Evolutionary conservation across 2,113 vertebrate species (phyloP).

Genomic region (Hemicordylus capensis): DNA sequence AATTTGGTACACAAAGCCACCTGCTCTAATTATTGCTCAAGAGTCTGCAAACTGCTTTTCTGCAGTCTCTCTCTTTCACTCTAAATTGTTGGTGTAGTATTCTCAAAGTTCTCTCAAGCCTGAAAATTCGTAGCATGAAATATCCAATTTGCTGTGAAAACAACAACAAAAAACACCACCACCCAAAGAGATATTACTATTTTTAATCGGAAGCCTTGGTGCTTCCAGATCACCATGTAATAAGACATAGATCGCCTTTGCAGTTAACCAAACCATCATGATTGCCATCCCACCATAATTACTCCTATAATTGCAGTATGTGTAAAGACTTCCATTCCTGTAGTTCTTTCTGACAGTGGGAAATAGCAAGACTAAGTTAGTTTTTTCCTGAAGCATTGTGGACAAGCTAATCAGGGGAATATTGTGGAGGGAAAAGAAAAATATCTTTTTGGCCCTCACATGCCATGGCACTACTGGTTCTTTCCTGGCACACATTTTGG

Average conservation of each 20-base stretch:
- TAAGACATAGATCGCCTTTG: neutral
- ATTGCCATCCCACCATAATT: no score
- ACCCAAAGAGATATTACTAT: neutral
- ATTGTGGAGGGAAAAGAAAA: no score
- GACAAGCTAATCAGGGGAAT: no score
- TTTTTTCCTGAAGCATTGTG: neutral
- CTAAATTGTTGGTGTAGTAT: neutral
- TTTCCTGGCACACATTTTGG: no score
- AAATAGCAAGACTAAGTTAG: no score
- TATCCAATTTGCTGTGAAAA: neutral
- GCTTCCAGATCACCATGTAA: neutral
- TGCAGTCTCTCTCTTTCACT: neutral
- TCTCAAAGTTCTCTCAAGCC: neutral
- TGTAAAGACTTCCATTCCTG: neutral
- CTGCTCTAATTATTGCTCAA: neutral
- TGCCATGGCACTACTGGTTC: no score
- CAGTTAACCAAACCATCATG: neutral
- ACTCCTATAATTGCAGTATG: neutral
- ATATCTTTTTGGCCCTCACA: no score
- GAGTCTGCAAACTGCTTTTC: neutral
- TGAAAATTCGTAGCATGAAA: neutral
- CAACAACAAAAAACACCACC: no score
- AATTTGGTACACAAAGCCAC: neutral
- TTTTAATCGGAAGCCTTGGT: neutral
- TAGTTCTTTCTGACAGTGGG: neutral